Evolutionary conservation across 1,140 invertebrate genomes (phyloP).

Genomic region (Pemphigus obesinymphae): DNA sequence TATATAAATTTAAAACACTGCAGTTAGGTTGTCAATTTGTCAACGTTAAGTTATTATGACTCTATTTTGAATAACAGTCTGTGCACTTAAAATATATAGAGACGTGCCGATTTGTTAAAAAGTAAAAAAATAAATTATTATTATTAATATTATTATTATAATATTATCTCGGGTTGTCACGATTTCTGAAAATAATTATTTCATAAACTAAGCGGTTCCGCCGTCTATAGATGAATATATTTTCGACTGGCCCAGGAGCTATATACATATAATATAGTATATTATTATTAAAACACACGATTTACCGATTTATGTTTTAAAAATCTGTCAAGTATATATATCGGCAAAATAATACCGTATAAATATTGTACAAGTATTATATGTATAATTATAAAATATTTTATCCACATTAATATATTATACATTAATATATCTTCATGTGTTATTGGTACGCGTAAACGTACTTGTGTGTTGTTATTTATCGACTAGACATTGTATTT

Average conservation of each 20-base stretch:
- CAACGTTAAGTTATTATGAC: background rate
- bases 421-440: background rate
- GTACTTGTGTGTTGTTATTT: background rate
- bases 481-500: background rate
- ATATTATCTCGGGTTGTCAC: background rate
- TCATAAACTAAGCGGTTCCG: background rate
- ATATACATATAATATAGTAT: no score
- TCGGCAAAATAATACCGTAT: background rate
- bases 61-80: background rate
- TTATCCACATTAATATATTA: background rate
- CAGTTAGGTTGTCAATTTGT: background rate
- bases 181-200: conserved; percentile 1
- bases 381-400: background rate
- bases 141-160: no score
- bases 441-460: no score
- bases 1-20: no score
- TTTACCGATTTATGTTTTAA: conserved; percentile 1
- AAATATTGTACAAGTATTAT: no score
- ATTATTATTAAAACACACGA: background rate
- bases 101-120: background rate
- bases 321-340: conserved; percentile 1
- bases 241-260: background rate
- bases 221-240: background rate
- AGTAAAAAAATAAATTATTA: background rate
- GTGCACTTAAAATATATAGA: background rate